These are phyloP conservation scores for Maccullochella peelii DNA, from an alignment of 2,113 vertebrate genomes.

Conservation along the genomic window DNA sequence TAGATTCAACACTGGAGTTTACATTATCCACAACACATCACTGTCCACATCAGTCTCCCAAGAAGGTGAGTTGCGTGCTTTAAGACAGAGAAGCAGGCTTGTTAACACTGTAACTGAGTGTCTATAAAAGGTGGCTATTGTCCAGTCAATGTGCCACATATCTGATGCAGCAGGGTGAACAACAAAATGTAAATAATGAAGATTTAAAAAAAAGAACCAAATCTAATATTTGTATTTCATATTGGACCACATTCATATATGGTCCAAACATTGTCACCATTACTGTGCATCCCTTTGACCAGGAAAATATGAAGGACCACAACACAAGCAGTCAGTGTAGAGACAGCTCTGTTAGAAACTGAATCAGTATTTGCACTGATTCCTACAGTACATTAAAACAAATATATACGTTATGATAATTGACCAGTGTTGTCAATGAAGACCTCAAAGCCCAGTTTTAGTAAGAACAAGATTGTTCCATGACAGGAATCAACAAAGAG, in stretches of 20 bases:
- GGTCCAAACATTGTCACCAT: too few species aligned
- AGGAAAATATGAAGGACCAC: neutral
- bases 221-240: neutral
- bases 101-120: neutral
- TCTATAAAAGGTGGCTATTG: neutral
- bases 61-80: slow-evolving; percentile 62
- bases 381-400: too few species aligned
- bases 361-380: neutral
- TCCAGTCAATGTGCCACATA: neutral
- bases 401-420: too few species aligned
- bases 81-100: neutral
- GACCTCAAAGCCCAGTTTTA: too few species aligned
- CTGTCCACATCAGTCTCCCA: neutral
- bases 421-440: too few species aligned
- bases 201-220: neutral
- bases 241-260: too few species aligned
- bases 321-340: neutral
- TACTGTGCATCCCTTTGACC: too few species aligned
- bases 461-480: neutral
- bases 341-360: neutral
- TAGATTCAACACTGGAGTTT: slow-evolving; percentile 90
- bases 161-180: neutral
- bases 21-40: slow-evolving; percentile 60
- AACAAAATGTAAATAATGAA: neutral
- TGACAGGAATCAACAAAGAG: neutral